Evolutionary conservation across 1,140 invertebrate genomes (phyloP).

Genomic region (Drosophila pseudoobscura): DNA sequence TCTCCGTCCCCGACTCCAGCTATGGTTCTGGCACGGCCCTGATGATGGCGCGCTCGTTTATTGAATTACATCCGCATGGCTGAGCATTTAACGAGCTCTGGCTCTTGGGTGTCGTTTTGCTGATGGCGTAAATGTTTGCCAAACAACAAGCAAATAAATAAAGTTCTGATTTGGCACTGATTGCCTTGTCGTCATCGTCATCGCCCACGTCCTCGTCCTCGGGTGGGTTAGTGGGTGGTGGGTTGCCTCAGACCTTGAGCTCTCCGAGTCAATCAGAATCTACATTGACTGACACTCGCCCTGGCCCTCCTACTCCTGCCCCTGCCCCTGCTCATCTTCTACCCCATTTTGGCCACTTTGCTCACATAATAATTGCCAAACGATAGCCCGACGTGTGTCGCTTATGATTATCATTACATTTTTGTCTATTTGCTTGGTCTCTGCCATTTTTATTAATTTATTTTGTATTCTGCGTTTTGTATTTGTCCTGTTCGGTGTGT

Average conservation of each 20-base stretch:
- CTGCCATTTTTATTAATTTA: slow-evolving; percentile 68
- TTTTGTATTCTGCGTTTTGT: slow-evolving; percentile 74
- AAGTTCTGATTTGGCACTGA: slow-evolving; percentile 81
- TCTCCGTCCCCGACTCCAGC: slow-evolving; percentile 6
- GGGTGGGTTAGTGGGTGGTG: slow-evolving; percentile 12
- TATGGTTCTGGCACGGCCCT: slow-evolving; percentile 20
- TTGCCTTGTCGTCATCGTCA: slow-evolving; percentile 50
- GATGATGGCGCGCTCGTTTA: slow-evolving; percentile 79
- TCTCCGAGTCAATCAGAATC: slow-evolving; percentile 32
- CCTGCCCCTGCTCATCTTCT: background rate
- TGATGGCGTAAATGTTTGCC: slow-evolving; percentile 82
- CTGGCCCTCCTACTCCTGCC: background rate
- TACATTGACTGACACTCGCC: slow-evolving; percentile 26
- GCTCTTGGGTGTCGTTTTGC: slow-evolving; percentile 81
- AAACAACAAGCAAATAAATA: slow-evolving; percentile 83
- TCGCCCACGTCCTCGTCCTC: slow-evolving; percentile 2
- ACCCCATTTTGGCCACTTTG: slow-evolving; percentile 36
- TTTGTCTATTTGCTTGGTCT: slow-evolving; percentile 10
- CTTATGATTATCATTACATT: slow-evolving; percentile 63
- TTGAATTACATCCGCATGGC: slow-evolving; percentile 82
- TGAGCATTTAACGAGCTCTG: slow-evolving; percentile 82
- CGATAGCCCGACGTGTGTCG: slow-evolving; percentile 48
- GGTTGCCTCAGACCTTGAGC: slow-evolving; percentile 7
- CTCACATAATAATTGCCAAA: slow-evolving; percentile 56
- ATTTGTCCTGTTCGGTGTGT: slow-evolving; percentile 60